Conservation (phyloP, 2,888 invertebrate species). For the Cheilosia vernalis region DNA sequence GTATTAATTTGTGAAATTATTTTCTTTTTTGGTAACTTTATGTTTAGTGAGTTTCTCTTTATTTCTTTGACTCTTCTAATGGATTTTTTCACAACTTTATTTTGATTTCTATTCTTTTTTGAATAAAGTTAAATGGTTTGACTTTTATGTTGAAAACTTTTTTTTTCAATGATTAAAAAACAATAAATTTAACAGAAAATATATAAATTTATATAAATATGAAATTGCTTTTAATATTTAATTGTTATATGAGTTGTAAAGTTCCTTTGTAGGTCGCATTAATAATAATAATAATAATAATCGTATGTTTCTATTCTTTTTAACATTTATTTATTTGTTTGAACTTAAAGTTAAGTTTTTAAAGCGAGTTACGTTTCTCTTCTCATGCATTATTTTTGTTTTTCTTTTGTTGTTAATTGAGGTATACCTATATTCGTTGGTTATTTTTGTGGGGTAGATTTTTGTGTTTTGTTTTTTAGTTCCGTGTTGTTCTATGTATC, state of each 20-base stretch:
- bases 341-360: slow-evolving; percentile 38
- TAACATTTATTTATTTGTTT: slow-evolving; percentile 47
- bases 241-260: slow-evolving; percentile 71
- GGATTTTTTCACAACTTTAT: slow-evolving; percentile 17
- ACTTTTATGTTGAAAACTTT: slow-evolving; percentile 50
- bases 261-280: slow-evolving; percentile 73
- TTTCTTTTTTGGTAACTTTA: slow-evolving; percentile 31
- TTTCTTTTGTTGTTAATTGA: slow-evolving; percentile 37
- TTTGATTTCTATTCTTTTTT: slow-evolving; percentile 11
- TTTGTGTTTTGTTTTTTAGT: slow-evolving; percentile 28
- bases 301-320: slow-evolving; percentile 63
- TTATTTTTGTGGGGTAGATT: slow-evolving; percentile 27
- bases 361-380: slow-evolving; percentile 67
- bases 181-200: slow-evolving; percentile 26
- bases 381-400: slow-evolving; percentile 60
- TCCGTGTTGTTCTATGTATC: slow-evolving; percentile 29
- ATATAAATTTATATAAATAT: slow-evolving; percentile 51
- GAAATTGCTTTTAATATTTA: slow-evolving; percentile 69
- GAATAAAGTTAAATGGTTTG: slow-evolving; percentile 47
- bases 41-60: slow-evolving; percentile 33
- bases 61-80: slow-evolving; percentile 27
- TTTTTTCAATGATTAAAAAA: slow-evolving; percentile 21
- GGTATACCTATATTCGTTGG: slow-evolving; percentile 41
- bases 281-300: slow-evolving; percentile 56
- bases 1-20: slow-evolving; percentile 46